Base-by-base conservation (phyloP, 2,113 vertebrate genomes). In the Micronycteris hirsuta region DNA sequence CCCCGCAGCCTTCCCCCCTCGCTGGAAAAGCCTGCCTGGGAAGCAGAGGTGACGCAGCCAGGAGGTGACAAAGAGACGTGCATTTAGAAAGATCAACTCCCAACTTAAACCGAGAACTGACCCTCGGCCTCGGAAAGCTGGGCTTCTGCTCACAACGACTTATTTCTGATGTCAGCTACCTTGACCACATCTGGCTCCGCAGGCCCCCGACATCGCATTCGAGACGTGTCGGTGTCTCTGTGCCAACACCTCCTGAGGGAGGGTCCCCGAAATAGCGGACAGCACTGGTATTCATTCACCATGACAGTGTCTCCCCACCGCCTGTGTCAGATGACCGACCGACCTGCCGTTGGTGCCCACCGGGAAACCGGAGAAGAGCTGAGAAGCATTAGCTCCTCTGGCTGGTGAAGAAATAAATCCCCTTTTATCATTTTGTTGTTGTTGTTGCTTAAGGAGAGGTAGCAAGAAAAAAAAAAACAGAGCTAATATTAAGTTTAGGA, bases 291-390 rank as follows among this genome's bases (percentile, higher is more conserved):
- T 15, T 73, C 52, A 95, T 63, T 85, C 56, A 45, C 36, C 10
- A 10, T 54, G 92, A 93, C 96, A 77, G 10, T 8, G 36, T 74
- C 89, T 71, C 47, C 81, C 61, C 61, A 22, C 71, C 10, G 7
- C 68, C 26, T 15, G 0, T 17, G 45, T 73, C 61, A 0, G 0
- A 5, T 3, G 89, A 54, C 28, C 1, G 15, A 5, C 0, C 1
- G 61, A 58, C 76, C 91, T 45, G 65, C 45, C 43, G 43, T 38
- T 13, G 1, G 3, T 84, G 91, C 49, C 38, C 94, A 52, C 43
- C 0, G 4, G 56, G 41, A 45, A 58, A 49, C 1, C 31, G 41
- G 52, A 88, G 92, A 73, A 38, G 45, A 33, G 20, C 92, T 86
- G n/a, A 31, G 33, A 93, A 90, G 85, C 47, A 74, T 77, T 49